Evolutionary conservation across 2,113 vertebrate genomes (phyloP).

Genomic region (Eupsittula cactorum): DNA sequence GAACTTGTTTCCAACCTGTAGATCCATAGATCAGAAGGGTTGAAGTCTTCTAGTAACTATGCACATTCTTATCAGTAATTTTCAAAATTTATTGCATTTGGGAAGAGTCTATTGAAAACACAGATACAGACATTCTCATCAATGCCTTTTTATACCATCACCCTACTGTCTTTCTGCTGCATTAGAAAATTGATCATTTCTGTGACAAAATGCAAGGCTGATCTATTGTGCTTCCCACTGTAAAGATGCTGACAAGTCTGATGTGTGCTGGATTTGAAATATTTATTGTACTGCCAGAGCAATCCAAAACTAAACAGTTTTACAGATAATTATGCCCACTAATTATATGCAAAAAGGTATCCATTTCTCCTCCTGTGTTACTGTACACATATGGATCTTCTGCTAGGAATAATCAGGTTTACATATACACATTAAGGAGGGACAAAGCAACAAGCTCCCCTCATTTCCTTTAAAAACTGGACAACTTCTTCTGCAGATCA

Average conservation of each 20-base stretch:
- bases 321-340: not conserved
- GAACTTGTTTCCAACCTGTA: slow-evolving; percentile 37
- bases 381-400: not conserved
- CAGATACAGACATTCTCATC: slow-evolving; percentile 16
- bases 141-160: not conserved
- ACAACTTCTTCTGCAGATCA: not conserved
- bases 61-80: slow-evolving; percentile 17
- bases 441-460: not conserved
- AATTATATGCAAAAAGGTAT: slow-evolving; percentile 1
- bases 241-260: slow-evolving; percentile 8
- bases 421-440: not conserved
- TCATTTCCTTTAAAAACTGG: not conserved
- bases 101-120: slow-evolving; percentile 27
- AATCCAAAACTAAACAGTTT: slow-evolving; percentile 21
- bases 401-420: not conserved
- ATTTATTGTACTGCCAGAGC: slow-evolving; percentile 10
- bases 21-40: slow-evolving; percentile 29
- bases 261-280: slow-evolving; percentile 28
- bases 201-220: slow-evolving; percentile 18
- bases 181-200: slow-evolving; percentile 39
- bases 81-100: slow-evolving; percentile 39
- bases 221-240: not conserved
- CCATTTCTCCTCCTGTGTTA: not conserved
- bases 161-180: not conserved
- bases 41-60: slow-evolving; percentile 9